Percentiles rank a stretch among this genome's conserved stretches.
Evolutionary conservation across 1,140 invertebrate genomes (phyloP).

Genomic region (Platyscapa corneri): DNA sequence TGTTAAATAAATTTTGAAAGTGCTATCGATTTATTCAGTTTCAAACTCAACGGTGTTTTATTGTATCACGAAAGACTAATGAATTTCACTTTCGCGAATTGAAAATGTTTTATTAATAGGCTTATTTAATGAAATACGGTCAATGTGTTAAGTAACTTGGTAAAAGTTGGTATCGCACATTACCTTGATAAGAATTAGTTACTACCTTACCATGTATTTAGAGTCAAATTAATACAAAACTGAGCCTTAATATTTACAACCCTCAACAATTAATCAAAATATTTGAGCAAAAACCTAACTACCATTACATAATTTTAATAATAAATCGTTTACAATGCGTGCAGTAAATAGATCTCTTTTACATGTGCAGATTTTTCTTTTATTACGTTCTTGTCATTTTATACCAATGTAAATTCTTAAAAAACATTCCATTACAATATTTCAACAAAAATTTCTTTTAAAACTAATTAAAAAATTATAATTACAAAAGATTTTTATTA

Average conservation of each 20-base stretch:
- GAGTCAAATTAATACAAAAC: neutral
- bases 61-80: no score
- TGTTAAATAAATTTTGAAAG: neutral
- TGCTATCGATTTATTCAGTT: neutral
- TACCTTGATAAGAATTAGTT: neutral
- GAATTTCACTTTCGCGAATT: neutral
- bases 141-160: neutral
- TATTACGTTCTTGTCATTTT: neutral
- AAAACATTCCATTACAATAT: no score
- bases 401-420: neutral
- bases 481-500: no score
- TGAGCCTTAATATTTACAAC: neutral
- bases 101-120: neutral
- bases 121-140: neutral
- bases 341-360: no score
- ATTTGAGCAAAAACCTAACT: neutral
- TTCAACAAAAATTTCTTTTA: no score
- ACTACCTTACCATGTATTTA: neutral
- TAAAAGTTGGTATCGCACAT: neutral
- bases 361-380: neutral
- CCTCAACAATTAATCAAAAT: neutral
- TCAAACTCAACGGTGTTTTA: neutral
- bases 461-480: no score
- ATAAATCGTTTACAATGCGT: neutral
- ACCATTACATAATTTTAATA: neutral